These are phyloP conservation scores for Maconellicoccus hirsutus DNA, from an alignment of 1,140 invertebrate species.

Conservation along the genomic window DNA sequence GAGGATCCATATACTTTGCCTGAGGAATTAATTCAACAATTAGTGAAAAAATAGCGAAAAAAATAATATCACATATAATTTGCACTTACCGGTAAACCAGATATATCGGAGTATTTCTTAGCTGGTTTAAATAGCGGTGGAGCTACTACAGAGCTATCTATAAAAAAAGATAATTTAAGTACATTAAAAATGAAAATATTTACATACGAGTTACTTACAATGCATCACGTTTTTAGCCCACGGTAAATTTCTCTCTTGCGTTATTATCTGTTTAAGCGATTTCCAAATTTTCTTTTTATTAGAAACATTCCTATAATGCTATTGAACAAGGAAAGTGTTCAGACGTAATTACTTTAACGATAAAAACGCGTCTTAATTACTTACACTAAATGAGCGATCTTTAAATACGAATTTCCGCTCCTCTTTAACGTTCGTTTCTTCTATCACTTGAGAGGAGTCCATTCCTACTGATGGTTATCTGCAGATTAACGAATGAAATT, in stretches of 20 bases:
- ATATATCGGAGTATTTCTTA: conserved; percentile 89
- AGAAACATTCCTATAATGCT: conserved; percentile 30
- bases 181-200: too few relatives aligned
- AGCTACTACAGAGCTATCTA: conserved; percentile 74
- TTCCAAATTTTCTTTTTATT: conserved; percentile 58
- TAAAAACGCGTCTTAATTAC: not conserved
- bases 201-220: conserved; percentile 42
- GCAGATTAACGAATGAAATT: not conserved
- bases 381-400: conserved; percentile 29
- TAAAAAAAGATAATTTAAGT: too few relatives aligned
- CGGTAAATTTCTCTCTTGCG: conserved; percentile 53
- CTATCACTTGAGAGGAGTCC: not conserved
- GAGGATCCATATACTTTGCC: conserved; percentile 80
- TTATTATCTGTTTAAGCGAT: conserved; percentile 63
- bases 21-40: conserved; percentile 35
- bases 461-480: not conserved
- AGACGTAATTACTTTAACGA: too few relatives aligned
- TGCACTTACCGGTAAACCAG: conserved; percentile 57
- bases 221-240: conserved; percentile 55
- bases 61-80: conserved; percentile 23
- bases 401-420: conserved; percentile 30
- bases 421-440: conserved; percentile 27
- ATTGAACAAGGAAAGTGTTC: too few relatives aligned
- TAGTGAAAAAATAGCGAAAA: conserved; percentile 17
- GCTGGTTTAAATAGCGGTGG: conserved; percentile 80